Evolutionary conservation across 2,888 invertebrate genomes (phyloP), one percentile per base, ranked within the genome.

Genomic region (Tigriopus californicus): DNA sequence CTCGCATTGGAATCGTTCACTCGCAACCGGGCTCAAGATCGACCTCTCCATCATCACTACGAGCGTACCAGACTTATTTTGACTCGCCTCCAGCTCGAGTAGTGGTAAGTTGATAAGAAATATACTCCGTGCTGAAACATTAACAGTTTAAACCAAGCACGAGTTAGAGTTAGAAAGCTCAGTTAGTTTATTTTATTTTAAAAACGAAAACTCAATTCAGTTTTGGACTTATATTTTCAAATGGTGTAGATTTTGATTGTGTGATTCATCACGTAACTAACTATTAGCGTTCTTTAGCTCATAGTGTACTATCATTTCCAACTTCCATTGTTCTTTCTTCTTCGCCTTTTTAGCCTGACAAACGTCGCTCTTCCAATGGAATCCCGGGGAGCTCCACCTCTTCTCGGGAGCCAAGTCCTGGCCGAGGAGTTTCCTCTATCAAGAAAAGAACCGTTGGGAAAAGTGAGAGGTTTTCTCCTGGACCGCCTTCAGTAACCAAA

Each of bases 331-430:
- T 41, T 41, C 41, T 33, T 33, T 33, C 33, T 3, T 3, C 4
- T 33, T 33, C 33, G 33, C 8, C 8, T 33, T 33, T 44, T 10
- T 44, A 15, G 22, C 12, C 22, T 49, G 49, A 12, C 2, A 18
- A 22, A 13, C 20, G 15, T 56, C 76, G 88, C 44, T 62, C 67
- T 44, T 63, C 65, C 55, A 66, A 67, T 33, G 67, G 68, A 25
- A 69, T 70, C n/a, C 70, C 71, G 4, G 68, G 70, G 20, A 71
- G 72, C 62, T 71, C 71, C 58, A 71, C 71, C 3, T 67, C 71
- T 41, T 73, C 72, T 62, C 44, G 61, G 8, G 61, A 61, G n/a
- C 15, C 59, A 12, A 52, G 52, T 5, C 61, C 61, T 13, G 41
- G 59, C 15, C 25, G 61, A 11, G n/a, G 12, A 13, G 12, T 12